Conservation (phyloP, 2,797 vertebrate species). For the Danio aesculapii region DNA sequence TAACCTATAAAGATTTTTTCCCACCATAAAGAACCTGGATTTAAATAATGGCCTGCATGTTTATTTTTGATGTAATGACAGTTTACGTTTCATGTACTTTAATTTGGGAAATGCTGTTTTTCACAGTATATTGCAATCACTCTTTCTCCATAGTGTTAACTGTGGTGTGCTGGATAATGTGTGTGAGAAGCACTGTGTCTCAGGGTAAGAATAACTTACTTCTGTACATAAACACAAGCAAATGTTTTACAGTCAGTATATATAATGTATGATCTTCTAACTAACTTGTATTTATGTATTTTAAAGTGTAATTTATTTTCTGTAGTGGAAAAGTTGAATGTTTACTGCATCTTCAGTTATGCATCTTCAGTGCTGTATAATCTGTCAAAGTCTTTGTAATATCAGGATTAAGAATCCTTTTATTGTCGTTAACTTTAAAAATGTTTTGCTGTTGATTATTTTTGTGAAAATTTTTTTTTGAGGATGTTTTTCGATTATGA, state of each 20-base stretch:
- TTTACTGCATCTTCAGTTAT: not conserved
- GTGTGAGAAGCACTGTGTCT: slow-evolving; percentile 16
- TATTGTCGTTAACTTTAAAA: no score
- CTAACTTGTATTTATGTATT: not conserved
- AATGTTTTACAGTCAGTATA: not conserved
- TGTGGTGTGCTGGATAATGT: slow-evolving; percentile 32
- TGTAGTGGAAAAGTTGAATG: not conserved
- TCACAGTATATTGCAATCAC: slow-evolving; percentile 1
- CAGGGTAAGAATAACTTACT: slow-evolving; percentile 43
- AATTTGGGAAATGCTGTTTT: slow-evolving; percentile 6
- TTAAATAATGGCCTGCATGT: not conserved
- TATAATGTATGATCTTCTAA: not conserved
- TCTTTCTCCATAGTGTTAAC: slow-evolving; percentile 24
- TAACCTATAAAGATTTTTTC: no score
- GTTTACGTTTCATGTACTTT: not conserved
- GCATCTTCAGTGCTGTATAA: not conserved
- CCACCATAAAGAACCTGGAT: not conserved
- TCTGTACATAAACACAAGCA: not conserved
- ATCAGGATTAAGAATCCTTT: not conserved
- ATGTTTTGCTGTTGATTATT: not conserved
- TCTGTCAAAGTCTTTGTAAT: not conserved
- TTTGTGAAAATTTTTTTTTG: not conserved
- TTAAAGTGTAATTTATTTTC: not conserved
- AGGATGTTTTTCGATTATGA: not conserved
- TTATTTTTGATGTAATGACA: not conserved